Evolutionary conservation across 2,113 vertebrate genomes (phyloP), one percentile per base, ranked within the genome.

Genomic region (Puma concolor): DNA sequence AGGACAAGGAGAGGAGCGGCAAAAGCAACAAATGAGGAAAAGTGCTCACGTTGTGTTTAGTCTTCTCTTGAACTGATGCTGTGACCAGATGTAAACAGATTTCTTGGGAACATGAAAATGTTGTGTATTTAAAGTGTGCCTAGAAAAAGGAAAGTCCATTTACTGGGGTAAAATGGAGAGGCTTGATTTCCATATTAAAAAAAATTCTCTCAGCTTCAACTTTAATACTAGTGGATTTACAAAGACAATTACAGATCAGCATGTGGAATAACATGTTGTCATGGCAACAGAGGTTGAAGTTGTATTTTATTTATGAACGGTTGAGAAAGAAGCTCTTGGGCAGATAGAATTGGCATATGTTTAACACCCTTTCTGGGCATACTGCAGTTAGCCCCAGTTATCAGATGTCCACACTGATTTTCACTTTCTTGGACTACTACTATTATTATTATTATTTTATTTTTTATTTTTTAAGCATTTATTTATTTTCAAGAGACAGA

Each of bases 171-270:
- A 88, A 69, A 84, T 84, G 48, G 88, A 95, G 16, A 69, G 69
- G 77, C 19, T 84, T 96, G 87, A 86, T 94, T 97, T 81, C 41
- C 48, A 76, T 76, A 77, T 94, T 89, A n/a, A 0, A 19, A 86
- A 94, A 9, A 15, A 5, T 76, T 91, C 66, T 83, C 44, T 92
- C 10, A 92, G 69, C 33, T 81, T 81, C 44, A 41, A 33, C 36
- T 94, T 96, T 82, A 94, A 31, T 54, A 92, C 52, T 81, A 71
- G 33, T 44, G 33, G 54, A 72, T 88, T 95, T 94, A 41, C 36
- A 93, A 86, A 80, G 38, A 41, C 21, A 91, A 13, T 79, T 63
- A 23, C 27, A 41, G 71, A 63, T 88, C 12, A 64, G 50, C 7
- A 12, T 38, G n/a, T 85, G 50, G 36, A 88, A 57, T 86, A 90